Conservation (phyloP, 2,888 invertebrate genomes). For the Trissoscelio sp. region DNA sequence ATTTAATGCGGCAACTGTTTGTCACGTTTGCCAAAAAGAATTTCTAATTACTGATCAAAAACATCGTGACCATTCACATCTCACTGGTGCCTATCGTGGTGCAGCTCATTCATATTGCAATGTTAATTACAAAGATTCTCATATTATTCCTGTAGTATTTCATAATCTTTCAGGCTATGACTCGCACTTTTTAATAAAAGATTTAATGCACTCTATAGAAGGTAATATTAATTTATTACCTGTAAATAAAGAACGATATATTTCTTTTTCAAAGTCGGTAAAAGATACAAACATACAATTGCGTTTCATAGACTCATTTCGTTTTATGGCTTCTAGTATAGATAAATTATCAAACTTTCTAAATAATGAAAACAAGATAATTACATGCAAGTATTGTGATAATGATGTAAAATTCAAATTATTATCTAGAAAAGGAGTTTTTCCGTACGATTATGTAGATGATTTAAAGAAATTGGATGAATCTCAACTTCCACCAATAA, state of each 20-base stretch:
- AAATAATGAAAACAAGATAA: constrained; percentile 21
- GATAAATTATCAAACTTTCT: constrained; percentile 44
- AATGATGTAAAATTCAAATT: constrained; percentile 25
- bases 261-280: constrained; percentile 57
- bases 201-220: constrained; percentile 55
- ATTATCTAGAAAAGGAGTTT: constrained; percentile 52
- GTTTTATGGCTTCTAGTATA: constrained; percentile 44
- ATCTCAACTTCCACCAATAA: constrained; percentile 14
- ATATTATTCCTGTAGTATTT: constrained; percentile 73
- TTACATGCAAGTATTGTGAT: constrained; percentile 13
- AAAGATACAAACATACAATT: constrained; percentile 29
- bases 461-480: constrained; percentile 11
- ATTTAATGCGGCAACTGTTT: constrained; percentile 9
- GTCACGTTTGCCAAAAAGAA: constrained; percentile 47
- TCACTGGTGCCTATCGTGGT: constrained; percentile 52
- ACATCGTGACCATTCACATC: constrained; percentile 53
- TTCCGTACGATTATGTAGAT: constrained; percentile 62
- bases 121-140: constrained; percentile 74
- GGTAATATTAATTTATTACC: constrained; percentile 73
- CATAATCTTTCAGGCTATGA: constrained; percentile 71
- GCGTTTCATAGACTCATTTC: constrained; percentile 56
- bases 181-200: constrained; percentile 72
- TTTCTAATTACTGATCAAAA: constrained; percentile 14
- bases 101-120: constrained; percentile 72
- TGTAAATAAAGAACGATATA: constrained; percentile 77